These are phyloP conservation scores for Phytoseiulus persimilis DNA, from an alignment of 2,888 invertebrate species.

Conservation along the genomic window DNA sequence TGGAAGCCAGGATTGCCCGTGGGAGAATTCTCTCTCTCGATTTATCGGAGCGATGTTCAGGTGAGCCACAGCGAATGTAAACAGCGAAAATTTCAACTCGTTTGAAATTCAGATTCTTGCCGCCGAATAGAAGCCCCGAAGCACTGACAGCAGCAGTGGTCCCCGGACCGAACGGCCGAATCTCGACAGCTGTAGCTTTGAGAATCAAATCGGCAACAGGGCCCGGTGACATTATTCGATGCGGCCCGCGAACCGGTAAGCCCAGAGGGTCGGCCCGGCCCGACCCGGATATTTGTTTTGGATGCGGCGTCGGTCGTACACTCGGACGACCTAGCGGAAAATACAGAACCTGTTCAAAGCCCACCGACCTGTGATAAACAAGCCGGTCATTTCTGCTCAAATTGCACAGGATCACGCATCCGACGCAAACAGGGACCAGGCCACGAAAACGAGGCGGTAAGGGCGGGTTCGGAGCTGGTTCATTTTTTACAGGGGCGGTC, in stretches of 20 bases:
- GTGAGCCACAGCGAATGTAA: neutral
- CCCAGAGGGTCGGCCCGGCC: neutral
- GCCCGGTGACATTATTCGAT: neutral
- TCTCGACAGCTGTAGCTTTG: neutral
- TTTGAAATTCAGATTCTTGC: neutral
- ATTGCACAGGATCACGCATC: too few relatives aligned
- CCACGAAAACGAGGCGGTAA: too few relatives aligned
- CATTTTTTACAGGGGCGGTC: too few relatives aligned
- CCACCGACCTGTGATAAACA: too few relatives aligned
- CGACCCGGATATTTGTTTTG: neutral
- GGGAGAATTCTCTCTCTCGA: neutral
- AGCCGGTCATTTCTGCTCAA: too few relatives aligned
- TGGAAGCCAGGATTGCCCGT: too few relatives aligned
- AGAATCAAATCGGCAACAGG: neutral
- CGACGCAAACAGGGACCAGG: too few relatives aligned
- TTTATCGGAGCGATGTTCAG: neutral
- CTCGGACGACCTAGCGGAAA: neutral
- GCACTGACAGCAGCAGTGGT: neutral
- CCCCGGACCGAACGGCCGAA: neutral
- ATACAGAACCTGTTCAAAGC: neutral
- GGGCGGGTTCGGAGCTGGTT: too few relatives aligned
- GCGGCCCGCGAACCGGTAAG: neutral
- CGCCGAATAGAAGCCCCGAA: neutral
- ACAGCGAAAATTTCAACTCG: slow-evolving; percentile 5
- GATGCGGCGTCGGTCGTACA: neutral